Conservation (phyloP, 2,797 vertebrate genomes). For the Prionace glauca region DNA sequence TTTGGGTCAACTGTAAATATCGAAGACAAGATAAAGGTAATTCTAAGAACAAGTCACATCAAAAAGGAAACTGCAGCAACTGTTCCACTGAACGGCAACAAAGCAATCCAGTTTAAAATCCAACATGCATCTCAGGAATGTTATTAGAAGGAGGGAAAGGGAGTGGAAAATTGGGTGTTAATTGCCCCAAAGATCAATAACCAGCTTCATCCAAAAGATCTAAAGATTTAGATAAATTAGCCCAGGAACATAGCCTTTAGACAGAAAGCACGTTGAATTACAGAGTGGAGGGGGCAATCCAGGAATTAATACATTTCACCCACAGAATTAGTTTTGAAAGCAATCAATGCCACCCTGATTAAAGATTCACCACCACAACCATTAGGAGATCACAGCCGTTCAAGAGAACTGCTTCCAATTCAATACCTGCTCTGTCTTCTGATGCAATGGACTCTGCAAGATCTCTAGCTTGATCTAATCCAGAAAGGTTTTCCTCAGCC, state of each 20-base stretch:
- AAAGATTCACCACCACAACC: constrained; percentile 51
- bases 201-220: not conserved
- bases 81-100: not conserved
- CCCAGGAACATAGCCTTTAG: not conserved
- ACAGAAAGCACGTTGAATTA: not conserved
- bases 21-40: not conserved
- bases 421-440: constrained; percentile 79
- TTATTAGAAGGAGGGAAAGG: not conserved
- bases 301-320: not conserved
- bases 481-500: constrained; percentile 70
- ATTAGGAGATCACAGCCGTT: not conserved
- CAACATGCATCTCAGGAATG: not conserved
- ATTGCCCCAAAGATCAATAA: not conserved
- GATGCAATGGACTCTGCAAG: constrained; percentile 86
- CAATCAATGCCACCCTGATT: constrained; percentile 9
- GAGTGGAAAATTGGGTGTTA: not conserved
- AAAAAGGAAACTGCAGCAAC: not conserved
- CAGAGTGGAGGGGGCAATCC: not conserved
- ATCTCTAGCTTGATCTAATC: constrained; percentile 89
- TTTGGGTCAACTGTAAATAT: constrained; percentile 71
- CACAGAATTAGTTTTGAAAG: not conserved
- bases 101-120: not conserved
- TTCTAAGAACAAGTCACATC: not conserved
- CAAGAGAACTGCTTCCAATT: not conserved
- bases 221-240: not conserved